These are phyloP conservation scores for Mixornis gularis DNA, from an alignment of 2,113 vertebrate genomes.

Conservation along the genomic window DNA sequence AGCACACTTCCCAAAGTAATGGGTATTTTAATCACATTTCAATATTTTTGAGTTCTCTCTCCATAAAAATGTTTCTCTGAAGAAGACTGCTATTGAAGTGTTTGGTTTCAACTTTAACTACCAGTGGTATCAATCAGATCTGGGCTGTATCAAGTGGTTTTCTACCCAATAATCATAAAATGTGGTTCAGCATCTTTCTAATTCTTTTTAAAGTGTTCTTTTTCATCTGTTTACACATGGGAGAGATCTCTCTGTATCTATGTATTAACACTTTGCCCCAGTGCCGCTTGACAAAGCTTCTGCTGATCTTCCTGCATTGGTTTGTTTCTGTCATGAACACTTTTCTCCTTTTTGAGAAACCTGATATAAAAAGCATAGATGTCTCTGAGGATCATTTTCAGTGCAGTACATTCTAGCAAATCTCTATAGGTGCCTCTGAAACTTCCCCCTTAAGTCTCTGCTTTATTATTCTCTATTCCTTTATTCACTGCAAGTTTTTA, in stretches of 20 bases:
- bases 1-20: neutral
- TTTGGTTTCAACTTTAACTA: neutral
- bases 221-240: neutral
- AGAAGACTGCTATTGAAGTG: neutral
- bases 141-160: neutral
- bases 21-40: neutral
- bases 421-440: neutral
- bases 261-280: neutral
- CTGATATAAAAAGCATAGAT: neutral
- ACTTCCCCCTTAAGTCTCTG: neutral
- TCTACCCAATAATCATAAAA: neutral
- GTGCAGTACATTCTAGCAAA: neutral
- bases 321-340: neutral
- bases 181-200: neutral
- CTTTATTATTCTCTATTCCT: neutral
- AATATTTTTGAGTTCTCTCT: neutral
- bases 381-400: neutral
- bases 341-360: neutral
- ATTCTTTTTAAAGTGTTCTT: neutral
- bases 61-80: neutral
- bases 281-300: neutral
- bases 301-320: neutral
- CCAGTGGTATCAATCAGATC: neutral
- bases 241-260: neutral
- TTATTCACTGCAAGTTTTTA: neutral